These are phyloP conservation scores for Alca torda DNA, from an alignment of 2,797 vertebrate genomes.

Conservation along the genomic window DNA sequence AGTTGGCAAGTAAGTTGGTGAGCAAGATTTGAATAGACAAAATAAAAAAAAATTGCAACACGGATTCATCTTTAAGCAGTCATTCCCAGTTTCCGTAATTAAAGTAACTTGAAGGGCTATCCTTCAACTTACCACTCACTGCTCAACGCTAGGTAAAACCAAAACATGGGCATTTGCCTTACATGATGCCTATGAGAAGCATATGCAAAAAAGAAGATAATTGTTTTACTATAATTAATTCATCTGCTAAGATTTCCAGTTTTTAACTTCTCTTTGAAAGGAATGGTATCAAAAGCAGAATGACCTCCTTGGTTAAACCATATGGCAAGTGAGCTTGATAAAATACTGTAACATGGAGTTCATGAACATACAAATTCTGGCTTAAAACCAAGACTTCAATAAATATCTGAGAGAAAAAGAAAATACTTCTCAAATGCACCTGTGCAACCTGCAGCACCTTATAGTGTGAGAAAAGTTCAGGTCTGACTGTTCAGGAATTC, in stretches of 20 bases:
- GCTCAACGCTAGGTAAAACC: background rate
- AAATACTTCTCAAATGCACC: background rate
- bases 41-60: background rate
- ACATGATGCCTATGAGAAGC: background rate
- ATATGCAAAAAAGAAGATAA: background rate
- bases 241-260: background rate
- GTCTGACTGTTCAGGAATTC: slow-evolving; percentile 46
- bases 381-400: background rate
- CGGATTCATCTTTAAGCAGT: background rate
- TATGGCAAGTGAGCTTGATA: background rate
- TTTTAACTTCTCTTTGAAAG: background rate
- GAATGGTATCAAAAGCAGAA: background rate
- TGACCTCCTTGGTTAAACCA: background rate
- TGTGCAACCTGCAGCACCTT: background rate
- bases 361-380: background rate
- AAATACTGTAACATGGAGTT: background rate
- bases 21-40: background rate
- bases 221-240: background rate
- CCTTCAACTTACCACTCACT: background rate
- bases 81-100: background rate
- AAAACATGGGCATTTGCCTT: background rate
- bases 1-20: background rate
- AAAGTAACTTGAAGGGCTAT: background rate
- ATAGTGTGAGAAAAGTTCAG: background rate
- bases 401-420: background rate